A percentile compares a stretch with the other conserved stretches of the same genome.
Conservation (phyloP, 2,888 invertebrate genomes). For the Drosophila parthenogenetica region DNA sequence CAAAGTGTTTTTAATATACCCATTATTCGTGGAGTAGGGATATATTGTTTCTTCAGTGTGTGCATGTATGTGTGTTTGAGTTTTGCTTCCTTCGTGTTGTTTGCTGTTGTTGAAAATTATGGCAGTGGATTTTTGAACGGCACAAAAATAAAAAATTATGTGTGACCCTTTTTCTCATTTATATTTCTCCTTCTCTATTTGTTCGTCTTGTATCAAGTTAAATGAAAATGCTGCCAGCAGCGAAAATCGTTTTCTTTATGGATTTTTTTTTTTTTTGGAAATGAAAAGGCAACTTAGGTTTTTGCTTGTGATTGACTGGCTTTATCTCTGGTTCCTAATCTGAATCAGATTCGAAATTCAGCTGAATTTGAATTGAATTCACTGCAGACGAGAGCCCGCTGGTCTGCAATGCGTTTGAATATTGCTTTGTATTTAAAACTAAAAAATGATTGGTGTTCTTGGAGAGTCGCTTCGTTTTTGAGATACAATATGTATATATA, state of each 20-base stretch:
- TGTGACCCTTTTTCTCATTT: conserved; percentile 29
- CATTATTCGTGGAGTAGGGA: background rate
- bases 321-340: background rate
- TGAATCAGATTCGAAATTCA: conserved; percentile 20
- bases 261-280: conserved; percentile 11
- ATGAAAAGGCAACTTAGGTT: conserved; percentile 48
- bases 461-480: conserved; percentile 22
- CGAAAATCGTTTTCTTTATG: conserved; percentile 41
- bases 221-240: conserved; percentile 69
- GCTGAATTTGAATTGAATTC: conserved; percentile 21
- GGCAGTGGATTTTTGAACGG: conserved; percentile 72
- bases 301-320: conserved; percentile 13
- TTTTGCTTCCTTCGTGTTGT: conserved; percentile 38
- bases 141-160: conserved; percentile 60
- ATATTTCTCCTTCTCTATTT: conserved; percentile 5
- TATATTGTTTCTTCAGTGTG: background rate
- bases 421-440: conserved; percentile 11
- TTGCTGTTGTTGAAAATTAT: conserved; percentile 47
- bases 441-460: conserved; percentile 1
- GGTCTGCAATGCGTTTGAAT: conserved; percentile 54
- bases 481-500: conserved; percentile 38
- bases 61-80: background rate
- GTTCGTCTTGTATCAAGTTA: conserved; percentile 19
- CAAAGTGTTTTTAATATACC: background rate
- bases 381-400: conserved; percentile 71